Evolutionary conservation across 2,888 invertebrate species (phyloP).

Genomic region (Embidobia sp.): DNA sequence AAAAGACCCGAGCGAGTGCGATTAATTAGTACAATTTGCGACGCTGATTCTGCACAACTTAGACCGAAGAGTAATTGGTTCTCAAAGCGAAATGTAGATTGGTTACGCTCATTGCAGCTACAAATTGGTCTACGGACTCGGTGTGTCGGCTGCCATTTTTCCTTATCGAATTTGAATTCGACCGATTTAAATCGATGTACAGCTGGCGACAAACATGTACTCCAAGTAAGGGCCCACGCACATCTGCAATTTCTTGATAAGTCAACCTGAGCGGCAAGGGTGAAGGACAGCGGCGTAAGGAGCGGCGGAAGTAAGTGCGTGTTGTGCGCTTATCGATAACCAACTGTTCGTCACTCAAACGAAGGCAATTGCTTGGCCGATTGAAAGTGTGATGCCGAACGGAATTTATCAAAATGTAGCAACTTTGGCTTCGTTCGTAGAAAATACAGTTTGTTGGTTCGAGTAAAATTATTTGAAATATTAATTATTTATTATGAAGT

Average conservation of each 20-base stretch:
- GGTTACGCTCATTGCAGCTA: too few relatives aligned
- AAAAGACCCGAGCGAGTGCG: slow-evolving; percentile 26
- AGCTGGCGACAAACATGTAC: slow-evolving; percentile 58
- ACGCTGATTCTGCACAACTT: slow-evolving; percentile 6
- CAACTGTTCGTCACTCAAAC: slow-evolving; percentile 38
- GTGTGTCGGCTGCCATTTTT: too few relatives aligned
- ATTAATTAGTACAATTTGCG: slow-evolving; percentile 46
- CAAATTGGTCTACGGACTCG: too few relatives aligned
- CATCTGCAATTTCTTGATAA: slow-evolving; percentile 63
- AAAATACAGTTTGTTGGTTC: too few relatives aligned
- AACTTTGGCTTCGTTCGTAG: too few relatives aligned
- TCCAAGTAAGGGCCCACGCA: too few relatives aligned
- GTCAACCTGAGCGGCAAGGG: slow-evolving; percentile 54
- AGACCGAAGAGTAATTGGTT: slow-evolving; percentile 20
- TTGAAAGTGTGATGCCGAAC: too few relatives aligned
- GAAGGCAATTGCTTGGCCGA: too few relatives aligned
- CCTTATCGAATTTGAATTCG: too few relatives aligned
- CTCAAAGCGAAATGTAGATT: slow-evolving; percentile 3
- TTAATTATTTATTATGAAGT: too few relatives aligned
- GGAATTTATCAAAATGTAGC: too few relatives aligned
- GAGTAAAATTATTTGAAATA: too few relatives aligned
- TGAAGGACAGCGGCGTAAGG: slow-evolving; percentile 50
- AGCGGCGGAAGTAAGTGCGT: slow-evolving; percentile 55
- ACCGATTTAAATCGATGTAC: slow-evolving; percentile 54
- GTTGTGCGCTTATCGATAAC: slow-evolving; percentile 50